Evolutionary conservation across 2,888 invertebrate genomes (phyloP).

Genomic region (Antheraea assamensis): DNA sequence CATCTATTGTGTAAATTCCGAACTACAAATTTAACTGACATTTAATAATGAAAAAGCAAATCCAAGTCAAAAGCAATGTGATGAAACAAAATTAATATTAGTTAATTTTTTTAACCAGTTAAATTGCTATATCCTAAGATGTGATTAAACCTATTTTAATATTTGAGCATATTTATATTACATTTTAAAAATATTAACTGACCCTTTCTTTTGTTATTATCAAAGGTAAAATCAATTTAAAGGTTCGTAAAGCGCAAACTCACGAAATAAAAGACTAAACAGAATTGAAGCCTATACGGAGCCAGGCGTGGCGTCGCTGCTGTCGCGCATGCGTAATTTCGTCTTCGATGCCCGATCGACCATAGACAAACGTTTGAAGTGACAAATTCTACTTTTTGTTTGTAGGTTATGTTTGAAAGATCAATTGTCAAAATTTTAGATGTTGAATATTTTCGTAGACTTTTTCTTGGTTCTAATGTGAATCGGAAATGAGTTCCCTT

Average conservation of each 20-base stretch:
- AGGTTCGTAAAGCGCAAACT: constrained; percentile 36
- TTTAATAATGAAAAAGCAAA: neutral
- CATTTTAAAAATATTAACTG: neutral
- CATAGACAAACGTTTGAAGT: constrained; percentile 67
- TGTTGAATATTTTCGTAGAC: constrained; percentile 61
- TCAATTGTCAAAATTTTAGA: constrained; percentile 74
- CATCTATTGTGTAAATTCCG: neutral
- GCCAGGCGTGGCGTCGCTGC: constrained; percentile 33
- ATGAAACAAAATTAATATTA: neutral
- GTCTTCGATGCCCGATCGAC: constrained; percentile 32
- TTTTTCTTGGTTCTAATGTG: constrained; percentile 47
- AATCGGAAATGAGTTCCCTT: constrained; percentile 50
- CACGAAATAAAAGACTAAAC: constrained; percentile 21
- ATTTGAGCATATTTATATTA: neutral
- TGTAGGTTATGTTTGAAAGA: constrained; percentile 78
- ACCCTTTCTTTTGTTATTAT: neutral
- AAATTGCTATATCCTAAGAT: neutral
- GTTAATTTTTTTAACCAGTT: neutral
- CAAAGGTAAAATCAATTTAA: constrained; percentile 34
- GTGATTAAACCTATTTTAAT: neutral
- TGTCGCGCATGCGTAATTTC: constrained; percentile 62
- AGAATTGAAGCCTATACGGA: too few species aligned
- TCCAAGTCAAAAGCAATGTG: neutral
- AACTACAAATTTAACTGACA: neutral
- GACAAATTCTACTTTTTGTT: constrained; percentile 63